Base-by-base conservation (phyloP, 2,797 vertebrate species). In the Tenualosa ilisha region DNA sequence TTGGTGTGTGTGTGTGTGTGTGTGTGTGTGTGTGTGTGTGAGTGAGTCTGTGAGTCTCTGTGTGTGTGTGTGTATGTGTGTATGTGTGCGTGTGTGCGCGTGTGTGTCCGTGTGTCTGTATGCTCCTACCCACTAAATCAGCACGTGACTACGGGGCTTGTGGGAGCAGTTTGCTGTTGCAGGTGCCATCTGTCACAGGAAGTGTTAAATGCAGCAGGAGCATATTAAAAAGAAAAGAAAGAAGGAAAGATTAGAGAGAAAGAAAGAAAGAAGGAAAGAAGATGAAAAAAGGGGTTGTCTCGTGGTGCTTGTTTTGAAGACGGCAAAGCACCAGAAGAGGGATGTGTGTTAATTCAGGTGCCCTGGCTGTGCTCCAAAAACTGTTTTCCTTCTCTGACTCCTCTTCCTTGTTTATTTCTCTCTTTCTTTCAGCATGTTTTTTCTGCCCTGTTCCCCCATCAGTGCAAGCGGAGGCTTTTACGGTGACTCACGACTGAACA, bases 311-410 rank as follows among this genome's bases (percentile, higher is more conserved):
- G 85, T 90, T 88, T 43, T 89, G 79, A 91, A 86, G 53, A 84
- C 89, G 87, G 84, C 68, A 40, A 79, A 72, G 20, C n/a, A 63
- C 59, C n/a, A 24, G 43, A 37, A 43, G 86, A 84, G 46, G 65
- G 22, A 68, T 13, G 17, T 13, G 83, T 90, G 89, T 91, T 90
- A 91, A 91, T 89, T 92, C 91, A 93, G 91, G 92, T 94, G 91
- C 88, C 88, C 89, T 90, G 85, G 88, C 82, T 81, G 56, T 24
- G 84, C 8, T 81, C 86, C 87, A 89, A 65, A 43, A 49, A 24
- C 59, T 63, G 82, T 85, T 61, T 79, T 84, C 50, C 24, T 31
- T 40, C 24, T 63, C n/a, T 11, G n/a, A 24, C 1, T 24, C 22
- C 2, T 17, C 43, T 13, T 75, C 6, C 20, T 6, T 20, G 20